Percentiles rank a stretch among this genome's conserved stretches.
Evolutionary conservation across 2,113 vertebrate species (phyloP).

Genomic region (Rhea americana): DNA sequence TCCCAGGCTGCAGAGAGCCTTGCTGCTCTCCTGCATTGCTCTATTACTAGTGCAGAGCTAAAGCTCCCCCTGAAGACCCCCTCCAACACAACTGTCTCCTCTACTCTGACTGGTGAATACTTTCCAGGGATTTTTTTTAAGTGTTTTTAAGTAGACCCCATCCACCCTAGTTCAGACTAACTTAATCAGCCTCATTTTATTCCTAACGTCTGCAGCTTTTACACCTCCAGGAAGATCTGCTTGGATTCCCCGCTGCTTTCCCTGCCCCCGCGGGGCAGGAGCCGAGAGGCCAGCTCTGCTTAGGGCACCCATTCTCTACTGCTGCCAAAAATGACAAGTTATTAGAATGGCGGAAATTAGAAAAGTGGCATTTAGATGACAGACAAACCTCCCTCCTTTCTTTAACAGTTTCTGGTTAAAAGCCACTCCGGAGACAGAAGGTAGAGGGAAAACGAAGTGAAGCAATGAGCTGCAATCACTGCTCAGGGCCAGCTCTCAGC

Average conservation of each 20-base stretch:
- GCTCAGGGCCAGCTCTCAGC: too few species aligned
- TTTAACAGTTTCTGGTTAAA: background rate
- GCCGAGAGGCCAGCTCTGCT: constrained; percentile 34
- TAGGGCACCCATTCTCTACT: background rate
- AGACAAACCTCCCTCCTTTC: constrained; percentile 22
- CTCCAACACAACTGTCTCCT: background rate
- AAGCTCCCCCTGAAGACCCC: constrained; percentile 40
- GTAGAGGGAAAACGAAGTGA: background rate
- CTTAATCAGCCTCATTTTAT: constrained; percentile 33
- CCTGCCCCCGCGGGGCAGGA: background rate
- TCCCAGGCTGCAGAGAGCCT: background rate
- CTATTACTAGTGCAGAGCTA: constrained; percentile 37
- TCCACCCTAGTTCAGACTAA: background rate
- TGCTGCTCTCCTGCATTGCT: background rate
- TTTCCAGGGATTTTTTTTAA: constrained; percentile 36
- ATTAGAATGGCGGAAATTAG: constrained; percentile 42
- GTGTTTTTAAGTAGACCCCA: background rate
- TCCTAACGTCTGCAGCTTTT: constrained; percentile 13
- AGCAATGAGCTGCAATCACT: too few species aligned
- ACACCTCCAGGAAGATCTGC: constrained; percentile 7
- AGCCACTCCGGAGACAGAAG: background rate
- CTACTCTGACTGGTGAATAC: background rate
- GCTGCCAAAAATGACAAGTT: constrained; percentile 33
- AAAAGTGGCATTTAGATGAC: constrained; percentile 27
- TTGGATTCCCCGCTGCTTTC: background rate